These are phyloP conservation scores for Osmerus eperlanus DNA, from an alignment of 2,113 vertebrate species.

Conservation along the genomic window DNA sequence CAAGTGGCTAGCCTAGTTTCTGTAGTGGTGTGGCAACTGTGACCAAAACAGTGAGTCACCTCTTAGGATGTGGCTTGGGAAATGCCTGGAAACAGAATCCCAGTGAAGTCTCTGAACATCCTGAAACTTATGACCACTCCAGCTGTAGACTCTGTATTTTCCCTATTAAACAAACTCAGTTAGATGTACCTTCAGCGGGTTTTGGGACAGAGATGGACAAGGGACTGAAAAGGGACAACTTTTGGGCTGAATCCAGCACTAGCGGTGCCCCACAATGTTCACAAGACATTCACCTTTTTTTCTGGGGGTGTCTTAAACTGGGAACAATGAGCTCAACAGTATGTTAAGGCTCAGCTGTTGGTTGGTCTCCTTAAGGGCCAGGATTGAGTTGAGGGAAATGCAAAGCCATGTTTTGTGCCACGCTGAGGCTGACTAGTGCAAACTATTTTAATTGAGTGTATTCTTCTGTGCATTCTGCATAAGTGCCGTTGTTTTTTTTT, in stretches of 20 bases:
- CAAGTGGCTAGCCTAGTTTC: not conserved
- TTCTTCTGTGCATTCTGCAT: not conserved
- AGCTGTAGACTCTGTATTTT: slow-evolving; percentile 16
- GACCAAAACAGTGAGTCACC: slow-evolving; percentile 53
- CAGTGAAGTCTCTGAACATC: slow-evolving; percentile 31
- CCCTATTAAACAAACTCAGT: not conserved
- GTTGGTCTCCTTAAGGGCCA: slow-evolving; percentile 1
- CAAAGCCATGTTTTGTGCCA: slow-evolving; percentile 33
- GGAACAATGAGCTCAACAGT: not conserved
- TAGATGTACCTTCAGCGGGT: not conserved
- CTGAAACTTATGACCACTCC: slow-evolving; percentile 47
- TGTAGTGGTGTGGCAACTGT: slow-evolving; percentile 51
- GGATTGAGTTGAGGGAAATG: slow-evolving; percentile 38
- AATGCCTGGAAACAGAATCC: not conserved
- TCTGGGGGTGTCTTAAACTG: not conserved
- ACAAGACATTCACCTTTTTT: slow-evolving; percentile 9
- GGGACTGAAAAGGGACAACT: not conserved
- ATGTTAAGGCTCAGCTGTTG: slow-evolving; percentile 14
- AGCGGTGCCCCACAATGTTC: slow-evolving; percentile 38
- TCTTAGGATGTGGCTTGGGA: slow-evolving; percentile 36
- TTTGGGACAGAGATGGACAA: not conserved
- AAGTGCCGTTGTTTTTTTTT: not conserved
- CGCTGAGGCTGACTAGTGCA: slow-evolving; percentile 37
- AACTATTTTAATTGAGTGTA: slow-evolving; percentile 20
- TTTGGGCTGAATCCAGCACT: not conserved